Base-by-base conservation (phyloP, 1,140 invertebrate genomes). In the Propsilocerus akamusi region DNA sequence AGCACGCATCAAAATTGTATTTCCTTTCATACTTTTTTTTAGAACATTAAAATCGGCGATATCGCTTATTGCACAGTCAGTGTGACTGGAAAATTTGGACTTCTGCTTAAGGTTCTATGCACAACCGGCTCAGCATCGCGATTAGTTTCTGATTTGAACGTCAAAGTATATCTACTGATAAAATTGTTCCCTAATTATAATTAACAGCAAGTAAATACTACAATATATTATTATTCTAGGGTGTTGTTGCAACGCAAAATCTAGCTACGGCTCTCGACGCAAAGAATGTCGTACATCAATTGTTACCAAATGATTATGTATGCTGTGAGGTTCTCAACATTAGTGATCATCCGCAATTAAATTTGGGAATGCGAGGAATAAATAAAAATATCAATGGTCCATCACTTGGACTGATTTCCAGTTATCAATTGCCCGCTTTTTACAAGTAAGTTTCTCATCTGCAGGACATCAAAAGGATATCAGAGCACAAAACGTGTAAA, bases 261-360 rank as follows among this genome's bases (percentile, higher is more conserved):
- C 70, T 80, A 62, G 81, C 85, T 62, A 77, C 77, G 54, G 78
- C 80, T 37, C 75, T 83, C 62, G 81, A 86, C 71, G 83, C 86
- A 71, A 83, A 86, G 68, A 83, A 80, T 62, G 76, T 81, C 56
- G 77, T 75, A 64, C 77, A 77, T 66, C 76, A 73, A 66, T 86
- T 81, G 73, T 76, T 78, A 67, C 77, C 77, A 69, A 88, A 83
- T 74, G 85, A 89, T 68, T 77, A 80, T 56, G 76, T 89, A 47
- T 83, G 85, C 72, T 88, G 86, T 69, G 86, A 90, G 72, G 83
- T 93, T 17, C 71, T 89, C 57, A 83, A 85, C 73, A 80, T 91
- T 51, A 83, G 82, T 59, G 76, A 82, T 46, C 87, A 80, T 23
- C 85, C 91, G 66, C 90, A 88, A 70, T 76, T 94, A 62, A 77